These are phyloP conservation scores for Bettongia penicillata DNA, from an alignment of 2,113 vertebrate species.

Conservation along the genomic window DNA sequence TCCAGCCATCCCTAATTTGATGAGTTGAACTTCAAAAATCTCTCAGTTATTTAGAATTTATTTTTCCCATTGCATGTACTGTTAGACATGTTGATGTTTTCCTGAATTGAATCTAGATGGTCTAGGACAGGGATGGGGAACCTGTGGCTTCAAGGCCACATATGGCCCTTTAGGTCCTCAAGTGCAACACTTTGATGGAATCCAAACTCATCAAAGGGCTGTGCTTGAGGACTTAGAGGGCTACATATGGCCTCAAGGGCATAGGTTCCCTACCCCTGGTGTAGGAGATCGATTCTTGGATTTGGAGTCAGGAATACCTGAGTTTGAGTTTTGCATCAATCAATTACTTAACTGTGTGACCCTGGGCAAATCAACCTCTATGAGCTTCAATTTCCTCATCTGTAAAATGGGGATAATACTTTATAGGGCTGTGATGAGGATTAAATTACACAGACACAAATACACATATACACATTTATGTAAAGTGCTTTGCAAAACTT, in stretches of 20 bases:
- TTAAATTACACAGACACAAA: no score
- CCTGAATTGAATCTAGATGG: not conserved
- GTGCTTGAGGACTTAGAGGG: no score
- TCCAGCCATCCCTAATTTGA: not conserved
- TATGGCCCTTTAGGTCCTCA: no score
- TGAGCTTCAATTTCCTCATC: not conserved
- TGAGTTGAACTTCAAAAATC: not conserved
- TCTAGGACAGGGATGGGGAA: not conserved
- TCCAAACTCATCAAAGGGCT: no score
- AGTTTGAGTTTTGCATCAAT: not conserved
- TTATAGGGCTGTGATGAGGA: not conserved
- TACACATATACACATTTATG: no score
- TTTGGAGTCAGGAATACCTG: not conserved
- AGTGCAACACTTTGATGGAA: no score
- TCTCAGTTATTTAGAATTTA: not conserved
- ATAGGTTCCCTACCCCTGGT: no score
- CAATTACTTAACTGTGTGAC: not conserved
- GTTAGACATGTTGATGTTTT: not conserved
- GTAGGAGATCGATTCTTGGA: not conserved
- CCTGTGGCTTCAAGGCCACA: no score
- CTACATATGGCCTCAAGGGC: no score
- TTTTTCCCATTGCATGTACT: not conserved
- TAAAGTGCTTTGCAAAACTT: not conserved
- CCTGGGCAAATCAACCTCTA: not conserved
- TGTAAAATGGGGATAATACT: not conserved